phyloP scores from a whole-genome alignment of 2,797 vertebrate species.

The Eremophila alpestris region DNA sequence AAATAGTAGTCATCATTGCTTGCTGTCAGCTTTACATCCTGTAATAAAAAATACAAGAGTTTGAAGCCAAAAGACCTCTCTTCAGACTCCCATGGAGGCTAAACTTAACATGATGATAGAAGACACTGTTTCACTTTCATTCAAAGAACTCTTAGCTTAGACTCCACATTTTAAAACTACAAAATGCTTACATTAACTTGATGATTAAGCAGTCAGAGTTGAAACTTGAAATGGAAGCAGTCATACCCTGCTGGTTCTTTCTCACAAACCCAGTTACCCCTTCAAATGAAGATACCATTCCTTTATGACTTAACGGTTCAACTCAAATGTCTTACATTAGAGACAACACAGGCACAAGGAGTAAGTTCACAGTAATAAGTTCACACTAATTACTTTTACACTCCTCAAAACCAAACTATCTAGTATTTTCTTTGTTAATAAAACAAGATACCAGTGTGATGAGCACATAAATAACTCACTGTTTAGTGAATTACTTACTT shows the following conservation, averaged over 20 bases:
- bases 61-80: background rate
- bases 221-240: background rate
- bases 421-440: background rate
- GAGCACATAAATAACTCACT: background rate
- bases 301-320: fast-evolving
- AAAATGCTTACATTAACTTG: background rate
- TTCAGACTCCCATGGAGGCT: background rate
- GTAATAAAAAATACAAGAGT: conserved; percentile 28
- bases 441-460: background rate
- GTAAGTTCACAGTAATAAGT: background rate
- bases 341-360: background rate
- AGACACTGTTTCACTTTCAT: background rate
- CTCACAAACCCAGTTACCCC: background rate
- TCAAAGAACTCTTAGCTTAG: background rate
- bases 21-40: conserved; percentile 99
- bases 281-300: background rate
- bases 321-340: background rate
- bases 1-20: conserved; percentile 99
- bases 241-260: background rate
- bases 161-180: background rate
- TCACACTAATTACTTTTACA: background rate
- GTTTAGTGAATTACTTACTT: conserved; percentile 80
- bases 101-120: background rate
- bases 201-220: background rate
- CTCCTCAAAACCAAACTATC: background rate